These are phyloP conservation scores for Phaethornis superciliosus DNA, from an alignment of 2,113 vertebrate species.

Conservation along the genomic window DNA sequence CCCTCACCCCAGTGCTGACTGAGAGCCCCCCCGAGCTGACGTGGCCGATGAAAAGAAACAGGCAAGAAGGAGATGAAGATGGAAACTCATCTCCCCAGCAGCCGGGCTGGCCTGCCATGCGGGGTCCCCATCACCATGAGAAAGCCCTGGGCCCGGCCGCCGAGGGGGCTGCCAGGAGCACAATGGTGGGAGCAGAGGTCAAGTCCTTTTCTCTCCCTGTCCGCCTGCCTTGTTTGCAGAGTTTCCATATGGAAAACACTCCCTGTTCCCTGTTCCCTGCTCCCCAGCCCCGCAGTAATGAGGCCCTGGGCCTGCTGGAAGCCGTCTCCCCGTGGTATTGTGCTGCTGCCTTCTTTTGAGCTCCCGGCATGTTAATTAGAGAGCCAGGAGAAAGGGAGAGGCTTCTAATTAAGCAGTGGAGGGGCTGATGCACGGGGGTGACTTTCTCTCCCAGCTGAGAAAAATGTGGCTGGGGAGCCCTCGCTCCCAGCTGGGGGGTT, in stretches of 20 bases:
- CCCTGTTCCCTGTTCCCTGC: neutral
- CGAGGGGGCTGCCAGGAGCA: conserved; percentile 10
- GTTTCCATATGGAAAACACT: conserved; percentile 75
- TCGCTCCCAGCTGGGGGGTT: rapidly evolving
- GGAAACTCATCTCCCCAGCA: neutral
- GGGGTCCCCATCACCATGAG: conserved; percentile 4
- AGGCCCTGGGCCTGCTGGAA: conserved; percentile 77
- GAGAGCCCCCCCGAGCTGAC: neutral
- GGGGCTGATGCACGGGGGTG: conserved; percentile 76
- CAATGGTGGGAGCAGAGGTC: conserved; percentile 73
- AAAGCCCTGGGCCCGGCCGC: neutral
- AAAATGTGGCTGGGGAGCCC: conserved; percentile 70
- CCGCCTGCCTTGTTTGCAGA: conserved; percentile 73
- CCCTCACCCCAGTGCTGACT: neutral
- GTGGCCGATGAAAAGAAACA: neutral
- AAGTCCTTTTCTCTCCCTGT: conserved; percentile 69
- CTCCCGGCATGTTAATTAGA: conserved; percentile 84
- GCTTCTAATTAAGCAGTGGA: conserved; percentile 85
- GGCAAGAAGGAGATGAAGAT: neutral
- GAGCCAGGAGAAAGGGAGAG: conserved; percentile 80
- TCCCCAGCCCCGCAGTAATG: conserved; percentile 75
- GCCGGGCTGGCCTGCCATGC: neutral
- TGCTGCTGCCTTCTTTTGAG: conserved; percentile 77
- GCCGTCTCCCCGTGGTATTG: conserved; percentile 75
- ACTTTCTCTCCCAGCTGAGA: conserved; percentile 84